A percentile compares a stretch with the other conserved stretches of the same genome.
These are phyloP conservation scores for Noctuana brunneofusca DNA, from an alignment of 2,888 invertebrate genomes.

Conservation along the genomic window DNA sequence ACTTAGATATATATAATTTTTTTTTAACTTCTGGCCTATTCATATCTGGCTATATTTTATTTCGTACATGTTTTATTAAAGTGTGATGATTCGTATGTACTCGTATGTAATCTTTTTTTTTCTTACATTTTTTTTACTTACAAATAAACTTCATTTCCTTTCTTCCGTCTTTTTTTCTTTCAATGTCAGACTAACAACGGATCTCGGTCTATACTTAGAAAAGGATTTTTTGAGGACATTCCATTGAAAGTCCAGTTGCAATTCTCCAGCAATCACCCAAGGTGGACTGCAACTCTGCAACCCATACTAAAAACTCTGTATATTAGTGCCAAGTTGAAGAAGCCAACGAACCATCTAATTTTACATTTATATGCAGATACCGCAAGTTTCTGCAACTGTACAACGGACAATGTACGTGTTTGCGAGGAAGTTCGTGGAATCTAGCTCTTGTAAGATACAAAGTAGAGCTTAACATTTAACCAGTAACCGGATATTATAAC, in stretches of 20 bases:
- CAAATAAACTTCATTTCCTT: no score
- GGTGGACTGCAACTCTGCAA: neutral
- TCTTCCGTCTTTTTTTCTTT: no score
- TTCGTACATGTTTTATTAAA: no score
- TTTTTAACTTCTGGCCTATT: no score
- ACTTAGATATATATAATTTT: neutral
- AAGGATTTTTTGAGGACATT: no score
- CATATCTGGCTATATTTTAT: no score
- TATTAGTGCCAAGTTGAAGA: slow-evolving; percentile 14
- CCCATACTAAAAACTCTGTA: neutral
- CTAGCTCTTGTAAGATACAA: slow-evolving; percentile 20
- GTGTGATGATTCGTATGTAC: no score
- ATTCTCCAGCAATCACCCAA: neutral
- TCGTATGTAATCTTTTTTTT: no score
- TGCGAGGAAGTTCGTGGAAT: slow-evolving; percentile 18
- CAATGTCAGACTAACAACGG: no score
- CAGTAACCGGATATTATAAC: slow-evolving; percentile 9
- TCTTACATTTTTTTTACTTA: no score
- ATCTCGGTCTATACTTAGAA: no score
- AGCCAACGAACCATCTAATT: slow-evolving; percentile 26
- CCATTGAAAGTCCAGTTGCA: no score
- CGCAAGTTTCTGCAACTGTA: slow-evolving; percentile 29
- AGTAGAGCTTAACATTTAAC: slow-evolving; percentile 16
- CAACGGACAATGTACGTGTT: slow-evolving; percentile 24
- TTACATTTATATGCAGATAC: slow-evolving; percentile 30